phyloP scores from a whole-genome alignment of 2,888 invertebrate species.

The Drosophila pullipes region DNA sequence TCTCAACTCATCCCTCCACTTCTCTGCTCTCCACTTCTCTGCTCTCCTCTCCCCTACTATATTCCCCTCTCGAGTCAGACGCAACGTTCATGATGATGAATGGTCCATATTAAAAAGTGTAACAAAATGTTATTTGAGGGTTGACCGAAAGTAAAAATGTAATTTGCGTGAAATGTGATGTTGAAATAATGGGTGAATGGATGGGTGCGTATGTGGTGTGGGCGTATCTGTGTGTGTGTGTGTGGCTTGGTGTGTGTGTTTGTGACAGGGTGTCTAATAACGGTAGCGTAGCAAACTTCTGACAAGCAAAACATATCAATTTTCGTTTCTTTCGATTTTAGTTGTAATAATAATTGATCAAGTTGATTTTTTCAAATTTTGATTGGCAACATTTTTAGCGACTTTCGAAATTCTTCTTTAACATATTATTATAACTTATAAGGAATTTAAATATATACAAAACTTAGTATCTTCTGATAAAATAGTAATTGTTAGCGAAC shows the following conservation, averaged over 20 bases:
- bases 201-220: slow-evolving; percentile 10
- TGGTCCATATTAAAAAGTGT: slow-evolving; percentile 57
- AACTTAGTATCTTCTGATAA: neutral
- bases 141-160: slow-evolving; percentile 64
- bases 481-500: neutral
- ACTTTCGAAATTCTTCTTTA: neutral
- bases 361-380: neutral
- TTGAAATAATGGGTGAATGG: slow-evolving; percentile 8
- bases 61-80: neutral
- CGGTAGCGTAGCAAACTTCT: neutral
- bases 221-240: neutral
- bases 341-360: neutral
- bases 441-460: neutral
- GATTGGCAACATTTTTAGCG: neutral
- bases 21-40: neutral
- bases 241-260: slow-evolving; percentile 11
- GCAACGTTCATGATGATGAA: slow-evolving; percentile 15
- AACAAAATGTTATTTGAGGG: slow-evolving; percentile 58
- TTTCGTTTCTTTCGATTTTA: too few relatives aligned
- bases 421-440: neutral
- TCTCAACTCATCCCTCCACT: neutral
- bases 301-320: neutral
- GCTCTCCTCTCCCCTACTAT: neutral
- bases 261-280: slow-evolving; percentile 11
- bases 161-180: slow-evolving; percentile 76